Percentiles rank a stretch among this genome's conserved stretches.
Evolutionary conservation across 1,140 invertebrate species (phyloP).

Genomic region (Cylas formicarius): DNA sequence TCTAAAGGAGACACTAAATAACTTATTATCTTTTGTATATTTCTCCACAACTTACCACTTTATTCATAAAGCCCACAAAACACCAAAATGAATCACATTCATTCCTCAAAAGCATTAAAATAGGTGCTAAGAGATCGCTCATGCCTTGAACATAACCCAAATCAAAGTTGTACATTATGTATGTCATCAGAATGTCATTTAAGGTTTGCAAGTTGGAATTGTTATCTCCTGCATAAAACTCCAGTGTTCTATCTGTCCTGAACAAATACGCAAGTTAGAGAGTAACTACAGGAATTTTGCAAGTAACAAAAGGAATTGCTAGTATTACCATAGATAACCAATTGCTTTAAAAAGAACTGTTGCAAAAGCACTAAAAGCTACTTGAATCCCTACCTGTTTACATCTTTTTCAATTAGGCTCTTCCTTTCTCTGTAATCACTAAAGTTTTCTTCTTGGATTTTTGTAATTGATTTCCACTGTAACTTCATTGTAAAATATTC

Average conservation of each 20-base stretch:
- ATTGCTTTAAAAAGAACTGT: neutral
- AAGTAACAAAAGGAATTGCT: neutral
- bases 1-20: neutral
- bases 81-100: slow-evolving; percentile 99
- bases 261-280: slow-evolving; percentile 21
- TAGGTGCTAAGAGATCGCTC: slow-evolving; percentile 93
- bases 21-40: slow-evolving; percentile 6
- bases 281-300: neutral
- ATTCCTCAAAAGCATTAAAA: slow-evolving; percentile 82
- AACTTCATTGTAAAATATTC: slow-evolving; percentile 95
- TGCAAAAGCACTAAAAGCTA: neutral
- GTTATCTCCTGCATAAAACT: slow-evolving; percentile 86
- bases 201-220: slow-evolving; percentile 81
- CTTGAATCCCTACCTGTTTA: slow-evolving; percentile 48
- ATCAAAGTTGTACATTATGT: slow-evolving; percentile 99
- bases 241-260: slow-evolving; percentile 85
- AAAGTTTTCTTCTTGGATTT: slow-evolving; percentile 83
- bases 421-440: slow-evolving; percentile 83
- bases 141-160: slow-evolving; percentile 94
- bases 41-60: slow-evolving; percentile 60
- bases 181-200: slow-evolving; percentile 94
- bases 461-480: slow-evolving; percentile 89
- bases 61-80: slow-evolving; percentile 98
- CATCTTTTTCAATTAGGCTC: slow-evolving; percentile 96
- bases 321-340: neutral